Percentiles rank a stretch among this genome's conserved stretches.
Evolutionary conservation across 1,140 invertebrate genomes (phyloP).

Genomic region (Caerostris darwini): DNA sequence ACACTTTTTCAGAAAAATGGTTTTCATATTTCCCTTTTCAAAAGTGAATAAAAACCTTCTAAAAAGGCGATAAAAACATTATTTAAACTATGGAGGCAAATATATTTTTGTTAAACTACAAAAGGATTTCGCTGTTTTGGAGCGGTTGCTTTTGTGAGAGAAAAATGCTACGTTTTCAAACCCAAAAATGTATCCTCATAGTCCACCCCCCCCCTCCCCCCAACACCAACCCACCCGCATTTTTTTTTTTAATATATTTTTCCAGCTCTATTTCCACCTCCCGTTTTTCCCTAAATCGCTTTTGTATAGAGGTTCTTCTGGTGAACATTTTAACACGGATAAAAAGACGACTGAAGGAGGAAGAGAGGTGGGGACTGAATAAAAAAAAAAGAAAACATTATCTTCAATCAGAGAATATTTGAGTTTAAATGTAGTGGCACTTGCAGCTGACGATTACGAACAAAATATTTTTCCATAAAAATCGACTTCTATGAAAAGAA

Average conservation of each 20-base stretch:
- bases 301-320: slow-evolving; percentile 16
- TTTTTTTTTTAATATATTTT: background rate
- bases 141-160: background rate
- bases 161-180: background rate
- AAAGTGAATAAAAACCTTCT: slow-evolving; percentile 26
- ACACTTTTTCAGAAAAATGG: background rate
- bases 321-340: background rate
- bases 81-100: slow-evolving; percentile 6
- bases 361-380: background rate
- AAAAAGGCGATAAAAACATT: slow-evolving; percentile 55
- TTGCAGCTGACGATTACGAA: too few relatives aligned
- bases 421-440: slow-evolving; percentile 10
- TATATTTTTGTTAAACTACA: slow-evolving; percentile 6
- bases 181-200: background rate
- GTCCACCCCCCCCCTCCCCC: too few relatives aligned
- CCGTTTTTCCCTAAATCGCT: background rate
- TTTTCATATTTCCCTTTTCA: background rate
- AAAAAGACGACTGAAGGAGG: background rate
- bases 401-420: background rate
- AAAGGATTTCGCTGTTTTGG: background rate
- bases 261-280: background rate
- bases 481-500: too few relatives aligned
- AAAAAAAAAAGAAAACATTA: too few relatives aligned
- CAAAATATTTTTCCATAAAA: too few relatives aligned
- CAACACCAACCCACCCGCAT: too few relatives aligned